phyloP scores from a whole-genome alignment of 2,888 invertebrate species.

The Apodemia mormo region DNA sequence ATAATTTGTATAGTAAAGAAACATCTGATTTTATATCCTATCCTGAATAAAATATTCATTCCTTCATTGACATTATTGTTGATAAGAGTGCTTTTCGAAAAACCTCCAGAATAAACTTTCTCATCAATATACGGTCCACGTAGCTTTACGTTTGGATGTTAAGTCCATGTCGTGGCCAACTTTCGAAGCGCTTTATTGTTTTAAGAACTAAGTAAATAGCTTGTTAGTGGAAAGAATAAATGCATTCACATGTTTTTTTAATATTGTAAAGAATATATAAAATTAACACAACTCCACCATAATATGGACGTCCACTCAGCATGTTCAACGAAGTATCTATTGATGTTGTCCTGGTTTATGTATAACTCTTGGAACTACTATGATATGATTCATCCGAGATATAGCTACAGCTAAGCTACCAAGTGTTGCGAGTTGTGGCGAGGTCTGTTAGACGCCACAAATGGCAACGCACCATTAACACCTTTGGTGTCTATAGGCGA shows the following conservation, averaged over 20 bases:
- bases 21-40: not conserved
- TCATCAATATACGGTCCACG: not conserved
- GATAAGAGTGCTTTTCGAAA: not conserved
- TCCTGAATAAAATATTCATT: not conserved
- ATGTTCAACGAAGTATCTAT: too few species aligned
- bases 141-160: not conserved
- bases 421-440: too few species aligned
- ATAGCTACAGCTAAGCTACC: too few species aligned
- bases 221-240: not conserved
- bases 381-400: too few species aligned
- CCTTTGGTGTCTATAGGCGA: too few species aligned
- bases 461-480: too few species aligned
- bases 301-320: too few species aligned
- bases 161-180: constrained; percentile 2
- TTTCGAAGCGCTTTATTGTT: constrained; percentile 9
- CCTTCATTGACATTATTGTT: not conserved
- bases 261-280: not conserved
- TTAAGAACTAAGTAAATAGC: constrained; percentile 11
- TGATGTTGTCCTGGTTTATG: too few species aligned
- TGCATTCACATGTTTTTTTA: constrained; percentile 1
- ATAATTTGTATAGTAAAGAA: not conserved
- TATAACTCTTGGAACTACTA: too few species aligned
- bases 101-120: not conserved
- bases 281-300: too few species aligned
- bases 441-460: too few species aligned